Percentiles rank a stretch among this genome's conserved stretches.
These are phyloP conservation scores for Lytechinus variegatus DNA, from an alignment of 35 echinoderm and acorn worm genomes.

Conservation along the genomic window DNA sequence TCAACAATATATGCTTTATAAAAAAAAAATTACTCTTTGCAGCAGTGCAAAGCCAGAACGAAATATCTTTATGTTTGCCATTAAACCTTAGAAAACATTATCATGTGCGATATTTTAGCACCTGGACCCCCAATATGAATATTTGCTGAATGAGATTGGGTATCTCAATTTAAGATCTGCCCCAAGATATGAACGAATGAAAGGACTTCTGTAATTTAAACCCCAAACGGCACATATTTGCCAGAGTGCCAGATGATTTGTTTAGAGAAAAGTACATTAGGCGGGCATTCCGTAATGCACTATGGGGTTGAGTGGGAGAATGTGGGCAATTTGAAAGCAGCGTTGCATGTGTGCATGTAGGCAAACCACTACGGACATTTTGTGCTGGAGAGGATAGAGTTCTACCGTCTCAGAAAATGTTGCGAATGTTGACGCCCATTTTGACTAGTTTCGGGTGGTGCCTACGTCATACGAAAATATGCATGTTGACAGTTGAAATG, in stretches of 20 bases:
- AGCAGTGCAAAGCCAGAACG: background rate
- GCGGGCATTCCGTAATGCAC: background rate
- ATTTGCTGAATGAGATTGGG: background rate
- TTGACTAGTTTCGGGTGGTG: background rate
- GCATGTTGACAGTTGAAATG: background rate
- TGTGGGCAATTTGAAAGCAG: background rate
- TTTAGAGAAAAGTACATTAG: slow-evolving; percentile 43
- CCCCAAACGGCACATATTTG: slow-evolving; percentile 12
- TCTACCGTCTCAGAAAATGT: background rate
- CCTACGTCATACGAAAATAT: background rate
- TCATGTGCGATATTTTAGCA: background rate
- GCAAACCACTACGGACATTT: background rate
- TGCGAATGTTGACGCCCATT: background rate
- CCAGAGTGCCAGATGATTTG: slow-evolving; percentile 27
- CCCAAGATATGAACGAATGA: background rate
- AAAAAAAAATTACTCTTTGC: background rate
- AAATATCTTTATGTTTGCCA: background rate
- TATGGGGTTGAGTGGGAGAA: background rate
- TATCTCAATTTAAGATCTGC: slow-evolving; percentile 12
- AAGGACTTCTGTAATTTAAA: background rate
- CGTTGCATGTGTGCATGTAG: background rate
- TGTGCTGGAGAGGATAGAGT: background rate
- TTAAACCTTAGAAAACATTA: background rate
- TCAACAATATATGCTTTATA: too few relatives aligned
- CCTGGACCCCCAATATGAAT: background rate